A percentile compares a stretch with the other conserved stretches of the same genome.
phyloP scores from a whole-genome alignment of 2,888 invertebrate genomes.

The Microctonus brassicae region DNA sequence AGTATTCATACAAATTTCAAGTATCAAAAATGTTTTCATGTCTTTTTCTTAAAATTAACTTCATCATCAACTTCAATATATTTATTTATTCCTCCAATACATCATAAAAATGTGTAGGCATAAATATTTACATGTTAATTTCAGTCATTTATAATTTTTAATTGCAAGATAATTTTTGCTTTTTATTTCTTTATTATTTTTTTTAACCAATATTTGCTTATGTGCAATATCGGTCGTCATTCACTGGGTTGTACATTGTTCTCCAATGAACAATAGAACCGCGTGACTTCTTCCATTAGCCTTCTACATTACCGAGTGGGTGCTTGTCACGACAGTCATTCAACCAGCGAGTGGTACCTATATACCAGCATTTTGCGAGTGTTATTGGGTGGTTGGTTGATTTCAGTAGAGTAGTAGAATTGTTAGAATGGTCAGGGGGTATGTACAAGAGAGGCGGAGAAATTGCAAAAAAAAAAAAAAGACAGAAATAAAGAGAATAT shows the following conservation, averaged over 20 bases:
- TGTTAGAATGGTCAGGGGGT: conserved; percentile 2
- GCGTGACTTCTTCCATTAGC: conserved; percentile 52
- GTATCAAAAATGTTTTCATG: no score
- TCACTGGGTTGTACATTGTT: conserved; percentile 28
- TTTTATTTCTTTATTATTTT: neutral
- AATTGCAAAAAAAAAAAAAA: conserved; percentile 12
- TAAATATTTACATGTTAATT: no score
- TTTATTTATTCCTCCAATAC: no score
- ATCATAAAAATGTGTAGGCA: no score
- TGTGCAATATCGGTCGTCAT: conserved; percentile 2
- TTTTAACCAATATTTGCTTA: neutral
- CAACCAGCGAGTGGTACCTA: conserved; percentile 15
- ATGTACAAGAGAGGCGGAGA: neutral
- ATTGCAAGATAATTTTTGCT: neutral
- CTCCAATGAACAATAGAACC: conserved; percentile 41
- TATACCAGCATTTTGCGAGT: conserved; percentile 19
- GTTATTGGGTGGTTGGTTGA: conserved; percentile 7
- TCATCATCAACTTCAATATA: no score
- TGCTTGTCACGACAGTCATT: conserved; percentile 26
- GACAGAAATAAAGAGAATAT: conserved; percentile 14
- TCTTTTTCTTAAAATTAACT: no score
- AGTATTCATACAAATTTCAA: neutral
- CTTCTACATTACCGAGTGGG: conserved; percentile 56
- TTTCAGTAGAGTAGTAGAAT: conserved; percentile 14
- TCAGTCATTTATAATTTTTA: no score